Evolutionary conservation across 2,888 invertebrate genomes (phyloP).

Genomic region (Anarsia innoxiella): DNA sequence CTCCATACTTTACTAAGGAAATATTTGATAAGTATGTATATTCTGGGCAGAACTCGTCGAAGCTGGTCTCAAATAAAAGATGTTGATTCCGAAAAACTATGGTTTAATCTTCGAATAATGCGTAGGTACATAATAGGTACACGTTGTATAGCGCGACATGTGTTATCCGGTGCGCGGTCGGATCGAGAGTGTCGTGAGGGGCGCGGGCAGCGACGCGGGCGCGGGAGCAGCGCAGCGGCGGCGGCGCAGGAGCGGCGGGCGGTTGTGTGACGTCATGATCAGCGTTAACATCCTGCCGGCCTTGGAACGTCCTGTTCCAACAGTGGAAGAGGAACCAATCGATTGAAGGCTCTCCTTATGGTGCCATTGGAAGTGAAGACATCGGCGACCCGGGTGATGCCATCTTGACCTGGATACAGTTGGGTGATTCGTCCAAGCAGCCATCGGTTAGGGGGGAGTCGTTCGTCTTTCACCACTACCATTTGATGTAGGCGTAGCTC

Average conservation of each 20-base stretch:
- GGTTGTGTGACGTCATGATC: background rate
- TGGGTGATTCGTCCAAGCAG: constrained; percentile 18
- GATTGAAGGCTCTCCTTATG: constrained; percentile 10
- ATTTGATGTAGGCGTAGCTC: constrained; percentile 12
- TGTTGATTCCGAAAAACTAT: too few species aligned
- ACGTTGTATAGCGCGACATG: too few species aligned
- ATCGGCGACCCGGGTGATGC: constrained; percentile 21
- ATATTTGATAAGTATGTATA: background rate
- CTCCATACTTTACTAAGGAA: background rate
- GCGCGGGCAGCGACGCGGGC: background rate
- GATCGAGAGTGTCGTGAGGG: too few species aligned
- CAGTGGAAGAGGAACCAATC: constrained; percentile 8
- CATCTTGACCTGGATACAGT: constrained; percentile 17
- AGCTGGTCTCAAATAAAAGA: too few species aligned
- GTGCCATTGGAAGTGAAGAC: constrained; percentile 16
- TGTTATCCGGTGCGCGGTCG: too few species aligned
- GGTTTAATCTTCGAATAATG: too few species aligned
- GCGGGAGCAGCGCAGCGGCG: background rate
- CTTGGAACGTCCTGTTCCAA: constrained; percentile 3
- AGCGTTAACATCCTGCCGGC: constrained; percentile 4
- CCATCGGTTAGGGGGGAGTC: constrained; percentile 13
- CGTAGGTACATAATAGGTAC: too few species aligned
- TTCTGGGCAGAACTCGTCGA: too few species aligned
- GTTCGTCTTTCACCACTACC: constrained; percentile 21
- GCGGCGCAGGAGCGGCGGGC: background rate